Conservation (phyloP, 1,140 invertebrate genomes). For the Zaprionus nigranus region DNA sequence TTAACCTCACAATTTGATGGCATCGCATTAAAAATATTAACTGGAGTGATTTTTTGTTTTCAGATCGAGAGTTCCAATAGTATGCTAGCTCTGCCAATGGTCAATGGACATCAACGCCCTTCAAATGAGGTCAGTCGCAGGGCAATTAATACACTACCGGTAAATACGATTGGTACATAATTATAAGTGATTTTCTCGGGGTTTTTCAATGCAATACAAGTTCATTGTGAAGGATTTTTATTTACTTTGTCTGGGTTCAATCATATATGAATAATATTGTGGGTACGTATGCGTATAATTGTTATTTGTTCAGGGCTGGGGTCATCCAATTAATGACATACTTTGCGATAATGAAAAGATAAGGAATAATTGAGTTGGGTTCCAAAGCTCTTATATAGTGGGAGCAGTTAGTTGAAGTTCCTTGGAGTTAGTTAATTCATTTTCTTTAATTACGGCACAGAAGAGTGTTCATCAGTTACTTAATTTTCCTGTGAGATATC, state of each 20-base stretch:
- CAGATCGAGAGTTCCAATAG: slow-evolving; percentile 60
- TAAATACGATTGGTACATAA: slow-evolving; percentile 39
- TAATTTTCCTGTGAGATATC: too few species aligned
- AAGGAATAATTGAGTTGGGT: slow-evolving; percentile 10
- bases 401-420: not conserved
- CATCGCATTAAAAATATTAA: slow-evolving; percentile 38
- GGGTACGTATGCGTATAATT: slow-evolving; percentile 24
- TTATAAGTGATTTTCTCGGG: slow-evolving; percentile 52
- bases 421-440: not conserved
- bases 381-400: not conserved
- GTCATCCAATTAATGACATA: slow-evolving; percentile 29
- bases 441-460: not conserved
- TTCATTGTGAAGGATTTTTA: slow-evolving; percentile 76
- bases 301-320: slow-evolving; percentile 10
- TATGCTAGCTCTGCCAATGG: slow-evolving; percentile 29
- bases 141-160: slow-evolving; percentile 49
- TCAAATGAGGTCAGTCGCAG: slow-evolving; percentile 64
- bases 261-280: not conserved
- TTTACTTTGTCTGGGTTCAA: slow-evolving; percentile 9
- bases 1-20: slow-evolving; percentile 70
- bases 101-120: slow-evolving; percentile 75
- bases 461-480: too few species aligned
- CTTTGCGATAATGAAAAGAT: slow-evolving; percentile 34
- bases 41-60: slow-evolving; percentile 48
- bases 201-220: slow-evolving; percentile 50